Conservation (phyloP, 2,888 invertebrate genomes). For the Rosalia funebris region DNA sequence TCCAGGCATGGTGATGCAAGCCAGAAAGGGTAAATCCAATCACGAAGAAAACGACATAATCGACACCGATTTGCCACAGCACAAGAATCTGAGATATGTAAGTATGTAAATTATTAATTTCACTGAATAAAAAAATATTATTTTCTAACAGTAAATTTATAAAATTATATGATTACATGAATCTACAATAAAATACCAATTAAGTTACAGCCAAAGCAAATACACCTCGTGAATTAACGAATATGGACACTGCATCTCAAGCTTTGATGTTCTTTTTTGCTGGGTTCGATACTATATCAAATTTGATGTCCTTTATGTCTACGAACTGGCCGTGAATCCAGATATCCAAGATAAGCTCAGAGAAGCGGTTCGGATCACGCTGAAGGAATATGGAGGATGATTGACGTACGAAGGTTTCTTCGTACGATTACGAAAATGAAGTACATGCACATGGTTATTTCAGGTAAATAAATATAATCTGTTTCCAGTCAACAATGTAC, state of each 20-base stretch:
- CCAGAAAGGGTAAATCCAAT: conserved; percentile 60
- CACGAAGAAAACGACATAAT: conserved; percentile 28
- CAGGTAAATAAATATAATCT: no score
- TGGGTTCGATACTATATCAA: conserved; percentile 65
- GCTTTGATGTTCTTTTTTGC: conserved; percentile 66
- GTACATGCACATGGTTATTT: conserved; percentile 65
- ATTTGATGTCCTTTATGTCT: conserved; percentile 63
- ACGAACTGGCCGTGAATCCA: conserved; percentile 65
- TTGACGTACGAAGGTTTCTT: conserved; percentile 62
- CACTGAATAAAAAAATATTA: no score
- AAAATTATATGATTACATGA: no score
- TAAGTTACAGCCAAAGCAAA: no score
- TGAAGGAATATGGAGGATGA: conserved; percentile 53
- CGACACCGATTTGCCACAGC: conserved; percentile 28
- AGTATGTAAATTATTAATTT: not conserved
- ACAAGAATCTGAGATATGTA: conserved; percentile 1
- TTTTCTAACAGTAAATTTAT: no score
- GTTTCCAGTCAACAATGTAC: no score
- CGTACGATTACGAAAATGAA: no score
- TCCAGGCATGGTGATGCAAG: conserved; percentile 67
- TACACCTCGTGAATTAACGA: no score
- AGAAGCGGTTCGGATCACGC: conserved; percentile 66
- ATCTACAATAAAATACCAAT: no score
- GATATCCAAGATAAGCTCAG: conserved; percentile 68
- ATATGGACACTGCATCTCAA: conserved; percentile 67